phyloP scores from a whole-genome alignment of 2,113 vertebrate genomes.

The Ciconia maguari region DNA sequence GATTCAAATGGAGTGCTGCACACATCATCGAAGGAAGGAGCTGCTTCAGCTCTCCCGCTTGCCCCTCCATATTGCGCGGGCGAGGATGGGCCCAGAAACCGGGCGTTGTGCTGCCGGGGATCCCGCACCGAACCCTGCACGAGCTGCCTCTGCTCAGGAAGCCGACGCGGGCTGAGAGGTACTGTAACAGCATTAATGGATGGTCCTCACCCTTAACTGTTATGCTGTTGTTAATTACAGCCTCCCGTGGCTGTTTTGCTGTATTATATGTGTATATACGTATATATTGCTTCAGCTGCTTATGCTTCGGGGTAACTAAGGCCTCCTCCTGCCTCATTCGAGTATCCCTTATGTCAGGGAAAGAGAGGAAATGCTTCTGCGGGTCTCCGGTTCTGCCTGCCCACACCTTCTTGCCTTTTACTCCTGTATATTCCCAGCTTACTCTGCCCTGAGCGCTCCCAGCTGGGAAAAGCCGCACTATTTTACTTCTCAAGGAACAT shows the following conservation, averaged over 20 bases:
- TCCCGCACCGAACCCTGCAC: not conserved
- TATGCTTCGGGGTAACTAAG: not conserved
- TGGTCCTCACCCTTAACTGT: not conserved
- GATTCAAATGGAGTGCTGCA: fast-evolving
- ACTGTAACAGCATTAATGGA: not conserved
- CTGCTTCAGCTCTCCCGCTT: not conserved
- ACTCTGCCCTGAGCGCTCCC: fast-evolving
- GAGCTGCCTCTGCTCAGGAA: not conserved
- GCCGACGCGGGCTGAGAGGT: fast-evolving
- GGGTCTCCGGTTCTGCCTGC: not conserved
- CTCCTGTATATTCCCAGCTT: not conserved
- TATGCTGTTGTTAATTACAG: fast-evolving
- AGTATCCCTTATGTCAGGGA: not conserved
- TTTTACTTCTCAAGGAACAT: not conserved
- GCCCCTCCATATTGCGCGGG: fast-evolving
- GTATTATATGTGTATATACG: fast-evolving
- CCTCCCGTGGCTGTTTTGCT: not conserved
- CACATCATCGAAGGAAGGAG: not conserved
- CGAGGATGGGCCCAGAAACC: fast-evolving
- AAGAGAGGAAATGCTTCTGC: fast-evolving
- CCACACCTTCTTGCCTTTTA: fast-evolving
- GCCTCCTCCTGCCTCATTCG: not conserved
- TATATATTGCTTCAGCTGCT: not conserved
- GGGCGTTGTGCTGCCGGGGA: fast-evolving
- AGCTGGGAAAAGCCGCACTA: not conserved